Percentiles rank a stretch among this genome's conserved stretches.
phyloP scores from a whole-genome alignment of 2,113 vertebrate species.

The Pelmatolapia mariae region DNA sequence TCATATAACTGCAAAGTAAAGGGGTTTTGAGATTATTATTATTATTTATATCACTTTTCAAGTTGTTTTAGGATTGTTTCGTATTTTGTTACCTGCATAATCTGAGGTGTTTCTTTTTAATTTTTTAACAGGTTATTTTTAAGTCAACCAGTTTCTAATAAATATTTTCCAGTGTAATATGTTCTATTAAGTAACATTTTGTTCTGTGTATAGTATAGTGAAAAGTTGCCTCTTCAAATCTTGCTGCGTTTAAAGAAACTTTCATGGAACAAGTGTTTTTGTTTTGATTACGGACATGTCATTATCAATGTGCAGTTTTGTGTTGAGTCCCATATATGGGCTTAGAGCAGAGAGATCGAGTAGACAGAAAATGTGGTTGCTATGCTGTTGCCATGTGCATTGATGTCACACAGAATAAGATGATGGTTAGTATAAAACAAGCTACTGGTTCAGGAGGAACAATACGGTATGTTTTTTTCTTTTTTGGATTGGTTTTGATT shows the following conservation, averaged over 20 bases:
- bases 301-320: neutral
- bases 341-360: neutral
- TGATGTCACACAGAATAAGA: neutral
- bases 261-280: neutral
- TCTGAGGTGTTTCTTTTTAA: neutral
- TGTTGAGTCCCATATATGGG: neutral
- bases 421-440: neutral
- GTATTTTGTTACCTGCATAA: neutral
- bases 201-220: neutral
- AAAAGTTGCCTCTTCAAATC: neutral
- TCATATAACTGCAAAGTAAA: neutral
- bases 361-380: neutral
- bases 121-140: neutral
- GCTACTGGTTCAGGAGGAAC: neutral
- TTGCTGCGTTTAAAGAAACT: neutral
- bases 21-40: neutral
- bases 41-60: neutral
- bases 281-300: neutral
- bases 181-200: neutral
- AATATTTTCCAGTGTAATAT: neutral
- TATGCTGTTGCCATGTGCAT: neutral
- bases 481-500: neutral
- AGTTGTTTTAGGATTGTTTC: neutral
- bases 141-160: neutral
- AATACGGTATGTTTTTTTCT: neutral